Evolutionary conservation across 2,113 vertebrate species (phyloP).

Genomic region (Dicrurus megarhynchus): DNA sequence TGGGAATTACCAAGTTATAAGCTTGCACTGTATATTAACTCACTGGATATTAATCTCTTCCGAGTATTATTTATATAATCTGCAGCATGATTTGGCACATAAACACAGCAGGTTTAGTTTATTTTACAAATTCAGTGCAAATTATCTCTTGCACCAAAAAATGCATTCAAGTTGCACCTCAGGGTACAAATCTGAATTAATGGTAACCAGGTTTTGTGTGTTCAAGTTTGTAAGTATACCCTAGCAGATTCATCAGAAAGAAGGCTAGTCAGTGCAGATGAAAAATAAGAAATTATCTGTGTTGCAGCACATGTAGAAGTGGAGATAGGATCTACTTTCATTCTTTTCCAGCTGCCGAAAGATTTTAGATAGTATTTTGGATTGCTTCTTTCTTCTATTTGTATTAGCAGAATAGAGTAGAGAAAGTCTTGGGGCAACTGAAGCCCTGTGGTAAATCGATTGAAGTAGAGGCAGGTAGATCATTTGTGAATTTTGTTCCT

Average conservation of each 20-base stretch:
- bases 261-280: not conserved
- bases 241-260: not conserved
- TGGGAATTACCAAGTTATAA: not conserved
- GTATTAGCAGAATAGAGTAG: not conserved
- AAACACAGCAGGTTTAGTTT: not conserved
- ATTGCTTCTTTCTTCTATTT: not conserved
- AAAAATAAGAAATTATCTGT: not conserved
- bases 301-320: not conserved
- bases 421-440: not conserved
- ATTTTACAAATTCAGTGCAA: not conserved
- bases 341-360: not conserved
- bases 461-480: not conserved
- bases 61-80: not conserved
- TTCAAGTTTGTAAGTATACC: not conserved
- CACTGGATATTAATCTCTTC: not conserved
- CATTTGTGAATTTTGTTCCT: not conserved
- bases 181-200: not conserved
- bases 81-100: not conserved
- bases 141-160: not conserved
- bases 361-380: not conserved
- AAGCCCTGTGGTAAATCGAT: not conserved
- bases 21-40: not conserved
- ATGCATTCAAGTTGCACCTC: not conserved
- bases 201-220: not conserved
- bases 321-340: slow-evolving; percentile 2